Evolutionary conservation across 2,797 vertebrate genomes (phyloP).

Genomic region (Passerculus sandwichensis): DNA sequence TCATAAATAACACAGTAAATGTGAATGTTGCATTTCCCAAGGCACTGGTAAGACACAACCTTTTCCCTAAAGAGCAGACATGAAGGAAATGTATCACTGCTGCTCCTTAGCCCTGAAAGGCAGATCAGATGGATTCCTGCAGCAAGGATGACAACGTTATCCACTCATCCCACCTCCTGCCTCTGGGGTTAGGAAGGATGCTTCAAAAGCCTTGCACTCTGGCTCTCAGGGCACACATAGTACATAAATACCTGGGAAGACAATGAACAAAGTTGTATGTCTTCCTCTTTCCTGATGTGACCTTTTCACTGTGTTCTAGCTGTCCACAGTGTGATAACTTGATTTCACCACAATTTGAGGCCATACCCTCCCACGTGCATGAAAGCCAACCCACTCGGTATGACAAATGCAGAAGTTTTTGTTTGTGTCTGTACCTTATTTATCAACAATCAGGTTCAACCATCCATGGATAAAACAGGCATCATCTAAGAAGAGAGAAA

Average conservation of each 20-base stretch:
- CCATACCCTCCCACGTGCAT: fast-evolving
- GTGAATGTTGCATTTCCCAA: not conserved
- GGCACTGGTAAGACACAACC: not conserved
- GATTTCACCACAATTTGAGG: not conserved
- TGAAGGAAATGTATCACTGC: not conserved
- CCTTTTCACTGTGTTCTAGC: not conserved
- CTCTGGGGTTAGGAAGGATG: not conserved
- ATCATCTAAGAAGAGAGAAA: not conserved
- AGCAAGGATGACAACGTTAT: fast-evolving
- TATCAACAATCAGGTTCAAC: not conserved
- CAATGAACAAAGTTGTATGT: not conserved
- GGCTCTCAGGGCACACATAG: not conserved
- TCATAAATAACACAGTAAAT: slow-evolving; percentile 33
- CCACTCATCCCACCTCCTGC: not conserved
- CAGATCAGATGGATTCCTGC: not conserved
- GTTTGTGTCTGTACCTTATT: not conserved
- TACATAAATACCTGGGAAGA: not conserved
- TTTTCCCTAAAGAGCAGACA: not conserved
- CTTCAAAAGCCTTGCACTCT: not conserved
- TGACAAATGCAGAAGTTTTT: not conserved
- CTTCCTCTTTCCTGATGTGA: not conserved
- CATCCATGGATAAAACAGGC: not conserved
- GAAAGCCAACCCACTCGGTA: not conserved
- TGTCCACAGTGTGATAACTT: fast-evolving
- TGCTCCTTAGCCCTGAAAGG: not conserved